phyloP scores from a whole-genome alignment of 2,797 vertebrate species.

The Centropyge bicolor region DNA sequence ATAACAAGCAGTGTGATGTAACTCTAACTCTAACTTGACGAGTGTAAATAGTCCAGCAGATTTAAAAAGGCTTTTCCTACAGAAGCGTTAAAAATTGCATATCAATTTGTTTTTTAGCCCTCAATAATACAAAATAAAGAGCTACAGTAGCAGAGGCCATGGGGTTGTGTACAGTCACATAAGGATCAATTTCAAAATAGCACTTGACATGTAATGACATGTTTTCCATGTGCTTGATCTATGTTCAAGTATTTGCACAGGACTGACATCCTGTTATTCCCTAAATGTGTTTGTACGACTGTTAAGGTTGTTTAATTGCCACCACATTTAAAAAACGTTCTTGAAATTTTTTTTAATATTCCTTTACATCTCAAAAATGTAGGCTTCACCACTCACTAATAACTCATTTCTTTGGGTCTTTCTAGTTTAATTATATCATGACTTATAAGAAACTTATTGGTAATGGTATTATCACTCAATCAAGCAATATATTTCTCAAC shows the following conservation, averaged over 20 bases:
- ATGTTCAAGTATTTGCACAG: not conserved
- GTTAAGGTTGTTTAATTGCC: not conserved
- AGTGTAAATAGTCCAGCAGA: not conserved
- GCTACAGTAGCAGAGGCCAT: not conserved
- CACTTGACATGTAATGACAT: not conserved
- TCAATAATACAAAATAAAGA: not conserved
- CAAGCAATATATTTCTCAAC: not conserved
- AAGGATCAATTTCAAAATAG: not conserved
- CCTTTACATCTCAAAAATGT: not conserved
- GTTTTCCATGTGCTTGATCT: not conserved
- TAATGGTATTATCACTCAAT: not conserved
- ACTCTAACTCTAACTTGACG: constrained; percentile 34
- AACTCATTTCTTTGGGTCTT: not conserved
- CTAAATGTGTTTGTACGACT: not conserved
- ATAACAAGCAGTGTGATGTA: constrained; percentile 9
- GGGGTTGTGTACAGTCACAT: not conserved
- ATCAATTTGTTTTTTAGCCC: not conserved
- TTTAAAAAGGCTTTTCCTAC: not conserved
- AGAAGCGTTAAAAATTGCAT: not conserved
- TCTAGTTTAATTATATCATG: not conserved
- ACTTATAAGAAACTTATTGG: not conserved
- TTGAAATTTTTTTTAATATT: not conserved
- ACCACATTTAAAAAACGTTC: not conserved
- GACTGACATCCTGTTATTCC: not conserved
- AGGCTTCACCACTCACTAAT: not conserved